A percentile compares a stretch with the other conserved stretches of the same genome.
These are phyloP conservation scores for Limnephilus auricula DNA, from an alignment of 2,888 invertebrate species.

Conservation along the genomic window DNA sequence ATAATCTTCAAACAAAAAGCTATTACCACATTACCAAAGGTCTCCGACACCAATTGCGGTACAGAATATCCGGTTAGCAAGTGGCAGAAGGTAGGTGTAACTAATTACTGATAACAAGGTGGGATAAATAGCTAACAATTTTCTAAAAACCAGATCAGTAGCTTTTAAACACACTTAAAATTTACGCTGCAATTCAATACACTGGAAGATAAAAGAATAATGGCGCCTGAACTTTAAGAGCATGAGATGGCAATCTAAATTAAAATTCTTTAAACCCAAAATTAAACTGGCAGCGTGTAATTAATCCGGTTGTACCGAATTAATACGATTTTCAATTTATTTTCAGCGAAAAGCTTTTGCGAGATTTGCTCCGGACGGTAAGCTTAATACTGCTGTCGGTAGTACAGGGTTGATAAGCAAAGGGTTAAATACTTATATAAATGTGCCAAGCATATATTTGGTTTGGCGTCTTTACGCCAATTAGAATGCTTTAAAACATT, in stretches of 20 bases:
- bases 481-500: background rate
- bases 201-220: background rate
- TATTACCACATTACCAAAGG: background rate
- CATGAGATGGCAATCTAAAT: background rate
- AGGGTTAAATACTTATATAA: background rate
- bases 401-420: background rate
- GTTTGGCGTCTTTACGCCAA: background rate
- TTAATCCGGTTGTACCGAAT: slow-evolving; percentile 33
- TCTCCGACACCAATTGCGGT: background rate
- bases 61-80: background rate
- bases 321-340: slow-evolving; percentile 28
- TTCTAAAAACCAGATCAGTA: background rate
- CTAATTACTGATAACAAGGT: slow-evolving; percentile 2
- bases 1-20: background rate
- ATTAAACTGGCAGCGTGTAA: slow-evolving; percentile 23
- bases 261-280: background rate
- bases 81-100: background rate
- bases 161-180: background rate
- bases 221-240: background rate
- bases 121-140: background rate
- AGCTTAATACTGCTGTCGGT: background rate
- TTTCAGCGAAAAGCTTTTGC: slow-evolving; percentile 23
- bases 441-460: background rate
- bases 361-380: slow-evolving; percentile 32
- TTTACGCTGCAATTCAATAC: background rate